These are phyloP conservation scores for Antennarius striatus DNA, from an alignment of 2,113 vertebrate species.

Conservation along the genomic window DNA sequence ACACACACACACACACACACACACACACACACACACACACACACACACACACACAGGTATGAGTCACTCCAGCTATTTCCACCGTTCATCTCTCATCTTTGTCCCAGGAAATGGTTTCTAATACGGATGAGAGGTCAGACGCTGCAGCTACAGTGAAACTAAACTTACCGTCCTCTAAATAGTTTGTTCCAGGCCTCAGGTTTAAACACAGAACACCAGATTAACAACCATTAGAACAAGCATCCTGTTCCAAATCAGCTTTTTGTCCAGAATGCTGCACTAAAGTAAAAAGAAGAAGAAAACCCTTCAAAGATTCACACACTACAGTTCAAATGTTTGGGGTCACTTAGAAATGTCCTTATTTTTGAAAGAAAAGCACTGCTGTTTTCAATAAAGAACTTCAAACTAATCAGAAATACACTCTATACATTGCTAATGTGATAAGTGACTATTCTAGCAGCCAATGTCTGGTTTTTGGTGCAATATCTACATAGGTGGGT, in stretches of 20 bases:
- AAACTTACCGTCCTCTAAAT: background rate
- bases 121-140: conserved; percentile 49
- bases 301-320: too few relatives aligned
- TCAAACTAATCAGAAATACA: too few relatives aligned
- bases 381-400: too few relatives aligned
- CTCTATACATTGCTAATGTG: too few relatives aligned
- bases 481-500: too few relatives aligned
- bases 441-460: too few relatives aligned
- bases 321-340: too few relatives aligned
- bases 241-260: background rate
- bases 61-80: conserved; percentile 61
- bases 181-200: background rate
- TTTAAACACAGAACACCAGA: background rate
- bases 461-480: too few relatives aligned
- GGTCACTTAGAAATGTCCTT: too few relatives aligned
- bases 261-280: too few relatives aligned
- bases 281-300: too few relatives aligned
- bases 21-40: conserved; percentile 38
- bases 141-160: conserved; percentile 22
- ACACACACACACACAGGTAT: conserved; percentile 28
- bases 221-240: background rate
- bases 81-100: conserved; percentile 19
- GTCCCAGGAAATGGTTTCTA: conserved; percentile 67
- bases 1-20: conserved; percentile 40
- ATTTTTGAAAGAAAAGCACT: too few relatives aligned